A percentile compares a stretch with the other conserved stretches of the same genome.
Evolutionary conservation across 2,113 vertebrate species (phyloP).

Genomic region (Melanerpes formicivorus): DNA sequence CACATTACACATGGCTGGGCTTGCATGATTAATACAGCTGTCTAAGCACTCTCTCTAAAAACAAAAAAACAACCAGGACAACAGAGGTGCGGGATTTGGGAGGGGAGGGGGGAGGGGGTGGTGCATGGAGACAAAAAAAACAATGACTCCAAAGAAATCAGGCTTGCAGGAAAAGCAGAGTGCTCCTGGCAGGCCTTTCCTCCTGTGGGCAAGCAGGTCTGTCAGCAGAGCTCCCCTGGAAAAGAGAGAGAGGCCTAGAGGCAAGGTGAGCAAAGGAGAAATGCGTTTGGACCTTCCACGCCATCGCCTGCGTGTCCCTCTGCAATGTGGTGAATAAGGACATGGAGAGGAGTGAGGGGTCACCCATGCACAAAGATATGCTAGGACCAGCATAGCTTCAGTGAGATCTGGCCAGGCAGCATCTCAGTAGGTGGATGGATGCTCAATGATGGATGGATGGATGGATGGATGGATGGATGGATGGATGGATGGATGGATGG

Average conservation of each 20-base stretch:
- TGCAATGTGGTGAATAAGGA: background rate
- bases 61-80: constrained; percentile 65
- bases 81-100: constrained; percentile 16
- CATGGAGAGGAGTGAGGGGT: background rate
- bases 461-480: no score
- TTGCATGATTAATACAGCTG: constrained; percentile 81
- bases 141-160: constrained; percentile 45
- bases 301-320: background rate
- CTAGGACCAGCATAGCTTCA: background rate
- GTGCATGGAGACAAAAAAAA: background rate
- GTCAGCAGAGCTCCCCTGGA: background rate
- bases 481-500: fast-evolving
- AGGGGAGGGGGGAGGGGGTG: background rate
- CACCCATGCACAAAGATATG: background rate
- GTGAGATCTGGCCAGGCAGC: background rate
- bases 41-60: constrained; percentile 65
- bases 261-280: background rate
- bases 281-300: fast-evolving
- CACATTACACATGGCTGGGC: constrained; percentile 78
- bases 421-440: background rate
- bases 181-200: background rate
- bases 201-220: background rate
- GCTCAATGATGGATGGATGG: background rate
- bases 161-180: constrained; percentile 33
- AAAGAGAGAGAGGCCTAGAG: background rate